Percentiles rank a stretch among this genome's conserved stretches.
These are phyloP conservation scores for Erythrocercus mccallii DNA, from an alignment of 2,113 vertebrate genomes.

Conservation along the genomic window DNA sequence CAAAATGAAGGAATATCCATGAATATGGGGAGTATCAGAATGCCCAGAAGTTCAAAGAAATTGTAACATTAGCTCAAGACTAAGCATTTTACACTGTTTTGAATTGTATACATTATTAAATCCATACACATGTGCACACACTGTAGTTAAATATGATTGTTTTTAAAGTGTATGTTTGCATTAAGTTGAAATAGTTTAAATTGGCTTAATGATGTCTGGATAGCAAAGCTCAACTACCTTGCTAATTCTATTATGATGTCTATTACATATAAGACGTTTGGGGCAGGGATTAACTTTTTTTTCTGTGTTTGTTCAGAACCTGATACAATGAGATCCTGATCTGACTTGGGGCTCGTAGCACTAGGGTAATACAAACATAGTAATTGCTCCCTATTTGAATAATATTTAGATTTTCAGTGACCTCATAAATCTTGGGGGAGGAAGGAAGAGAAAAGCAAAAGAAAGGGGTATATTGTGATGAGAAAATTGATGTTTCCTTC, in stretches of 20 bases:
- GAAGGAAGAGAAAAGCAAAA: slow-evolving; percentile 12
- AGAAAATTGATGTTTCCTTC: slow-evolving; percentile 19
- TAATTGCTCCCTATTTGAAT: slow-evolving; percentile 62
- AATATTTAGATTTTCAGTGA: slow-evolving; percentile 44
- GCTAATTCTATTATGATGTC: slow-evolving; percentile 42
- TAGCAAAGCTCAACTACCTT: slow-evolving; percentile 18
- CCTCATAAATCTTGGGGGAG: not conserved
- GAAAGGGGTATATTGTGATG: not conserved
- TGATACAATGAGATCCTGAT: slow-evolving; percentile 65
- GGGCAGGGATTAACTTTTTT: slow-evolving; percentile 58
- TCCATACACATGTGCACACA: not conserved
- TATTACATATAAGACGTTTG: slow-evolving; percentile 20
- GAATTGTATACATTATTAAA: not conserved
- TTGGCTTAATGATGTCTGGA: not conserved
- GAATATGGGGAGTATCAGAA: not conserved
- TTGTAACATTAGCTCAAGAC: not conserved
- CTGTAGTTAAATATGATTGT: not conserved
- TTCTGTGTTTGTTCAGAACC: slow-evolving; percentile 68
- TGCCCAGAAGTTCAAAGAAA: not conserved
- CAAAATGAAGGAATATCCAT: not conserved
- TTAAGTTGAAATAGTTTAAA: not conserved
- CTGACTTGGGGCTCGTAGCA: slow-evolving; percentile 66
- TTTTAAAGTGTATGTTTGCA: not conserved
- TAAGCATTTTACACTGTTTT: not conserved
- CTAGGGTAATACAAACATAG: slow-evolving; percentile 63